Conservation (phyloP, 2,888 invertebrate species). For the Eupithecia pulchellata region DNA sequence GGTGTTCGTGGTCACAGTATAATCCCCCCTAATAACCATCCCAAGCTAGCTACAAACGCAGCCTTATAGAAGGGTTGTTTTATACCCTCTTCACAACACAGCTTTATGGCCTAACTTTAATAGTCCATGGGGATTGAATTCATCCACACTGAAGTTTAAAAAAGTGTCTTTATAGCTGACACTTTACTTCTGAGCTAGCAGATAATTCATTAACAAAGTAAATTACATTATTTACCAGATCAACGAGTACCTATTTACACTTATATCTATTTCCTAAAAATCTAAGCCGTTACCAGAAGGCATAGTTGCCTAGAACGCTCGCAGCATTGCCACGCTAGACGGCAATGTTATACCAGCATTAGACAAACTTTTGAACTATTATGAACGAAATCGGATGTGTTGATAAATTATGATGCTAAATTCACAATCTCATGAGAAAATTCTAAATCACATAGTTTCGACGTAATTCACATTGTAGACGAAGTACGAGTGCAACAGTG, state of each 20-base stretch:
- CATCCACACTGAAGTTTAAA: not conserved
- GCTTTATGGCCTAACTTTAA: not conserved
- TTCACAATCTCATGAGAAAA: not conserved
- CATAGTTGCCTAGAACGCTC: too few relatives aligned
- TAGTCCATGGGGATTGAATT: not conserved
- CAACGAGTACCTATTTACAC: too few relatives aligned
- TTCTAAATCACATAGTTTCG: too few relatives aligned
- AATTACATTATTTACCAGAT: too few relatives aligned
- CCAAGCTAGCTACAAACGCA: constrained; percentile 17
- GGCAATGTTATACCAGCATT: too few relatives aligned
- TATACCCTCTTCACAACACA: constrained; percentile 15
- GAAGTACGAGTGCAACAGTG: too few relatives aligned
- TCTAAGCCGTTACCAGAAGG: too few relatives aligned
- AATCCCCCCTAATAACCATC: constrained; percentile 26
- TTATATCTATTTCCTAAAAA: too few relatives aligned
- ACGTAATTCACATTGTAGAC: too few relatives aligned
- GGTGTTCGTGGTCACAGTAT: constrained; percentile 26
- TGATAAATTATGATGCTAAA: not conserved
- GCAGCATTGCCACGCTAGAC: too few relatives aligned
- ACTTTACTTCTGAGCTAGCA: not conserved
- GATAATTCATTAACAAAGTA: too few relatives aligned
- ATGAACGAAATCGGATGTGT: not conserved
- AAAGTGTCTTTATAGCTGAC: not conserved
- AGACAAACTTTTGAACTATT: too few relatives aligned
- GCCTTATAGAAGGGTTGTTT: constrained; percentile 16